A percentile compares a stretch with the other conserved stretches of the same genome.
Conservation (phyloP, 92 coral and sea anemone genomes). For the Galaxea fascicularis region DNA sequence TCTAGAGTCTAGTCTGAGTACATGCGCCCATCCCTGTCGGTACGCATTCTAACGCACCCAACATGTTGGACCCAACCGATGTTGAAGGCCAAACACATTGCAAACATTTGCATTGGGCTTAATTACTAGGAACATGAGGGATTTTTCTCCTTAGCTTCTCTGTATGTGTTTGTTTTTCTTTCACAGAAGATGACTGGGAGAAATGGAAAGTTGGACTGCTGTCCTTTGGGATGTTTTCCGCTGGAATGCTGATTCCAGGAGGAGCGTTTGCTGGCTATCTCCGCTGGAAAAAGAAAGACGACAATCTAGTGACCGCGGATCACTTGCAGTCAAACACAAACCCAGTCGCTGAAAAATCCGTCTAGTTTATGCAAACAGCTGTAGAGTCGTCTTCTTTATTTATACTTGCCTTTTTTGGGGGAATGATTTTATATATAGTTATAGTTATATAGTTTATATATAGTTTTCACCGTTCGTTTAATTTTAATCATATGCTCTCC, state of each 20-base stretch:
- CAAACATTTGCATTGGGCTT: too few species aligned
- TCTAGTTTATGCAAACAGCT: neutral
- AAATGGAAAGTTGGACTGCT: conserved; percentile 14
- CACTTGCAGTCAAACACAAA: conserved; percentile 21
- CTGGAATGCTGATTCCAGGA: conserved; percentile 3
- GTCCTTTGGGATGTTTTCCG: neutral
- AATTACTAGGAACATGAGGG: neutral
- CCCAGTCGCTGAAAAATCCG: neutral
- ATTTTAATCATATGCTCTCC: too few species aligned
- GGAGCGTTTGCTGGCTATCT: neutral
- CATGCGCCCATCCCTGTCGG: too few species aligned
- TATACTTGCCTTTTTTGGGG: too few species aligned
- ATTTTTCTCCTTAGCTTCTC: neutral
- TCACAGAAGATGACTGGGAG: neutral
- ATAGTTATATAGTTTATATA: too few species aligned
- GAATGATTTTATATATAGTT: too few species aligned
- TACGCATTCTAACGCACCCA: too few species aligned
- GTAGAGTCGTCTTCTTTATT: too few species aligned
- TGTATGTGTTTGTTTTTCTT: neutral
- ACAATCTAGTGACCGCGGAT: neutral
- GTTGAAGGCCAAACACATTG: too few species aligned
- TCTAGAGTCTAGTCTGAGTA: too few species aligned
- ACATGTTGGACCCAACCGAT: too few species aligned
- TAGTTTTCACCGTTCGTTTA: too few species aligned
- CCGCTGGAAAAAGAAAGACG: neutral